A percentile compares a stretch with the other conserved stretches of the same genome.
Evolutionary conservation across 2,113 vertebrate genomes (phyloP).

Genomic region (Phyllostomus discolor): DNA sequence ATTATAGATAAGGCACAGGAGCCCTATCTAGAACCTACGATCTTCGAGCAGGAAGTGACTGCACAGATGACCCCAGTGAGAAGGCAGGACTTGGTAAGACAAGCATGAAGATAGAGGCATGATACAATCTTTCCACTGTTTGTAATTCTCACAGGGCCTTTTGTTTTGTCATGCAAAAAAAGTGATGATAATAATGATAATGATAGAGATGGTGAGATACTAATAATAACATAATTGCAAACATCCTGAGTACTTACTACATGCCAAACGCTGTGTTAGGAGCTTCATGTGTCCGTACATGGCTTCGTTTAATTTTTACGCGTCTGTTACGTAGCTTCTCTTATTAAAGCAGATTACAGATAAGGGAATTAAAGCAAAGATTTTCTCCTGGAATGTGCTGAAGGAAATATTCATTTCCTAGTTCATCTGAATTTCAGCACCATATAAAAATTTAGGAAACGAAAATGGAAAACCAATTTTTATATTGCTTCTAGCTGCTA

Average conservation of each 20-base stretch:
- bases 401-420: constrained; percentile 22
- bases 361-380: constrained; percentile 11
- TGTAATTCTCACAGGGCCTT: constrained; percentile 18
- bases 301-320: constrained; percentile 42
- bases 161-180: background rate
- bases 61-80: background rate
- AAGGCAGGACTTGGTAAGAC: background rate
- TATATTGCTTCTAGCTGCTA: background rate
- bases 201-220: background rate
- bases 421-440: background rate
- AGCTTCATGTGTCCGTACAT: background rate
- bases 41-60: constrained; percentile 17
- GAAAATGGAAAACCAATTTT: background rate
- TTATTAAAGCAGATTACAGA: constrained; percentile 21
- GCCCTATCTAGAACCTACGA: background rate
- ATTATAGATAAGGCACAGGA: background rate
- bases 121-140: background rate
- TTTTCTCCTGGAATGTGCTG: constrained; percentile 7
- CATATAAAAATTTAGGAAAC: background rate
- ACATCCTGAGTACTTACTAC: background rate
- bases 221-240: background rate
- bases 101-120: background rate
- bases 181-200: background rate
- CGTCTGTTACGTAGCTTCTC: background rate
- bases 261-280: background rate